phyloP scores from a whole-genome alignment of 1,140 invertebrate genomes.

The Aphelenchoides fujianensis region DNA sequence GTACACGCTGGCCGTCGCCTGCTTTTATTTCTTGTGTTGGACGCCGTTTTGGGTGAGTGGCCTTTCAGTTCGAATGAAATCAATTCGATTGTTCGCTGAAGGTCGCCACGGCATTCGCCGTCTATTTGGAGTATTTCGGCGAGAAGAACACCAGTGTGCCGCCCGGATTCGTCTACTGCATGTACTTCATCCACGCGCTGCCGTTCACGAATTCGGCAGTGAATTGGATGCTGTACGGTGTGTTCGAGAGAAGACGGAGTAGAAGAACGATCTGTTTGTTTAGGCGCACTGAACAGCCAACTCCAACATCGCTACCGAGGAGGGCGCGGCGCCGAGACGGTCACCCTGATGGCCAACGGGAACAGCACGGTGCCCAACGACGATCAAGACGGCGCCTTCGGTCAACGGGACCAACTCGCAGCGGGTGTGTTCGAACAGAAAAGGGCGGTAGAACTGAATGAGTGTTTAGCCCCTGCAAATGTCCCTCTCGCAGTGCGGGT shows the following conservation, averaged over 20 bases:
- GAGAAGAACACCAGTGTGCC: conserved; percentile 55
- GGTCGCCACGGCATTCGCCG: conserved; percentile 55
- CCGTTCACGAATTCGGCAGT: conserved; percentile 61
- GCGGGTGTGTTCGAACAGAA: background rate
- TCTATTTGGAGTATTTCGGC: conserved; percentile 57
- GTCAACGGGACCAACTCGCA: conserved; percentile 13
- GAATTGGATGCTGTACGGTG: conserved; percentile 62
- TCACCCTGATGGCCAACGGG: conserved; percentile 17
- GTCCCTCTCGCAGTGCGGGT: background rate
- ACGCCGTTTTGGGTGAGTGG: conserved; percentile 59
- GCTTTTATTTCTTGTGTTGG: conserved; percentile 62
- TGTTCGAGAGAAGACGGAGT: conserved; percentile 4
- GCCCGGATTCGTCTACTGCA: conserved; percentile 58
- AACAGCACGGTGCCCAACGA: conserved; percentile 17
- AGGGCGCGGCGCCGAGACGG: conserved; percentile 9
- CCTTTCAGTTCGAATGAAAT: too few species aligned
- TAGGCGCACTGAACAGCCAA: conserved; percentile 58
- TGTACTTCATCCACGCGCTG: conserved; percentile 61
- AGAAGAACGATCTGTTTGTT: conserved; percentile 19
- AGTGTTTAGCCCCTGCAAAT: conserved; percentile 12
- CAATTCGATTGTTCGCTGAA: too few species aligned
- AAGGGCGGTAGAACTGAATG: too few species aligned
- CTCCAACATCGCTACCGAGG: conserved; percentile 47
- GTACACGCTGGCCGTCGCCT: conserved; percentile 61
- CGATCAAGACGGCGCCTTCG: conserved; percentile 12